Evolutionary conservation across 2,888 invertebrate species (phyloP), one percentile per base, ranked within the genome.

Genomic region (Trachelus stipa): DNA sequence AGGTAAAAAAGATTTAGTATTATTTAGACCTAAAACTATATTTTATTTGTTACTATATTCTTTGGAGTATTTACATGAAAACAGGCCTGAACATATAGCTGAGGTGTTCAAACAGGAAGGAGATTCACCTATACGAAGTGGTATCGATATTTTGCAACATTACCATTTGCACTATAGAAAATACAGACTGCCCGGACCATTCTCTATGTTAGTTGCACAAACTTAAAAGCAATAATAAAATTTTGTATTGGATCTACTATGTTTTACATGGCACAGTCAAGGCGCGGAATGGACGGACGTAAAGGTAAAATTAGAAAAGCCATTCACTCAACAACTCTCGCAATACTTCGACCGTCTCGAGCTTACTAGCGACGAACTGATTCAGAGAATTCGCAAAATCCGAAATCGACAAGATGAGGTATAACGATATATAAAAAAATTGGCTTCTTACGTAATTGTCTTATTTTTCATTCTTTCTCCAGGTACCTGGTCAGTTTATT

Each of bases 371-470:
- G 91, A 92, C 37, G 91, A 92, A 73, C 89, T 93, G 40, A 81
- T 92, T 1, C 85, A 86, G 69, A 93, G 94, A 86, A 91, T 95
- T 75, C 91, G 92, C 80, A 92, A 91, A 74, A 90, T 93, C 35
- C 92, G 94, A 73, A 95, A 95, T 87, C 92, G 93, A 79, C 95
- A 95, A 85, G 94, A 94, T 77, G 95, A 95, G 90, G 92, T 95
- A 73, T 90, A 93, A 34, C 69, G 34, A 40, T 40, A 15, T 15
- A 75, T 73, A 76, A 69, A 69, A 69, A 40, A 73, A 56, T 69
- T n/a, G 9, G 0, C 23, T 4, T 1, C 23, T 23, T 9, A 23
- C 40, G 23, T 56, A 37, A 68, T 69, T 69, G 12, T n/a, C 71
- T 71, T 23, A 31, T 71, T 9, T 30, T 30, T 31, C 2, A 9